Evolutionary conservation across 1,140 invertebrate genomes (phyloP), one percentile per base, ranked within the genome.

Genomic region (Drosophila tsacasi): DNA sequence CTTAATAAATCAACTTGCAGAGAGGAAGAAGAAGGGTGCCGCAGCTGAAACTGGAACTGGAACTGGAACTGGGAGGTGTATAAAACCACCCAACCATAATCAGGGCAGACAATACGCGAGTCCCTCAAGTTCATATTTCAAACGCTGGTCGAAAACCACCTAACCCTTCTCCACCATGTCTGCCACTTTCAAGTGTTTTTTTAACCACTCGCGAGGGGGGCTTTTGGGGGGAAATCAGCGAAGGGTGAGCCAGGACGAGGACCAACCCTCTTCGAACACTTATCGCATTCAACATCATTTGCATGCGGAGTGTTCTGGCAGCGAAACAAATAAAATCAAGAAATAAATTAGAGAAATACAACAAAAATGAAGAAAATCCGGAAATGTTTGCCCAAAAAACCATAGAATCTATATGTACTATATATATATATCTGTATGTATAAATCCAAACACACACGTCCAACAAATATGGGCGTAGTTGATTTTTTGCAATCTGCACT

Each of bases 401-500:
- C 79, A 50, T 32, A 50, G 72, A 72, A 44, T 62, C 44, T 54
- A 39, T 69, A 42, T 50, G 15, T 19, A n/a, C 47, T 15, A 12
- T 8, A 25, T 49, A 55, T 57, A n/a, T 21, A 2, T 21, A 21
- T 32, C 40, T 55, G 3, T 37, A 8, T 27, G 39, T 12, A 44
- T 32, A 32, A 50, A 71, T 27, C 35, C 30, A n/a, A 23, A 7
- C 32, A 40, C 37, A 42, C 57, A 49, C 39, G 46, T 46, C 40
- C 61, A 75, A 66, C 68, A 83, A 82, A 82, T 83, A 79, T 86
- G 81, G 62, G 77, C 74, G 63, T 87, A 76, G 63, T 87, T 87
- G 80, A 80, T 87, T 84, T 89, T 90, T 90, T 90, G 85, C 85
- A 90, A 90, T 90, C 85, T 90, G 85, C 85, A 90, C 72, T 89